Conservation (phyloP, 2,797 vertebrate genomes). For the Pempheris klunzingeri region DNA sequence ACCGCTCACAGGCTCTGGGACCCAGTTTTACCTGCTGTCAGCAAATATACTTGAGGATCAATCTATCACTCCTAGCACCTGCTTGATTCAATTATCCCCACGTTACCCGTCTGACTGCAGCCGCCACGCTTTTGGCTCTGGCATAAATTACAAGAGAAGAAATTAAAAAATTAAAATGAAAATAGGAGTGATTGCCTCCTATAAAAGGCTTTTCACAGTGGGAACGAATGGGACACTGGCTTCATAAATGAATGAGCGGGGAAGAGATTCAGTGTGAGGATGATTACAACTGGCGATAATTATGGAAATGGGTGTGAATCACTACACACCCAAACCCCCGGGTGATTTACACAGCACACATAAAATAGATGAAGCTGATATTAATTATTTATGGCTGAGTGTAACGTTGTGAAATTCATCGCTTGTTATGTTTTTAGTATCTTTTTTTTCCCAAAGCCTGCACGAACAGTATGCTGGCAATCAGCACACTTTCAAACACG, state of each 20-base stretch:
- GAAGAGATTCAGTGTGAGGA: constrained; percentile 31
- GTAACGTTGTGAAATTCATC: constrained; percentile 39
- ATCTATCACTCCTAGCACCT: constrained; percentile 63
- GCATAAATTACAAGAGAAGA: constrained; percentile 32
- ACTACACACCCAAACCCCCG: constrained; percentile 23
- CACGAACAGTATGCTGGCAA: not conserved
- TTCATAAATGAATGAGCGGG: constrained; percentile 41
- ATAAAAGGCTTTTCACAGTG: constrained; percentile 49
- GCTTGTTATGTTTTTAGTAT: constrained; percentile 6
- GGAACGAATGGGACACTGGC: constrained; percentile 18
- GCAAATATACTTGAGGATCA: constrained; percentile 46
- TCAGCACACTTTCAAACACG: not conserved
- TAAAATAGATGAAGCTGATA: constrained; percentile 47
- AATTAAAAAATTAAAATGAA: constrained; percentile 61
- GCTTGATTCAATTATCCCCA: constrained; percentile 58
- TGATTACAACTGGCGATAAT: constrained; percentile 54
- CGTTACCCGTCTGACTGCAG: constrained; percentile 6
- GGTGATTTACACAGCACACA: constrained; percentile 43
- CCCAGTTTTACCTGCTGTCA: constrained; percentile 48
- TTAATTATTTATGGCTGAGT: constrained; percentile 59
- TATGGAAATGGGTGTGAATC: constrained; percentile 64
- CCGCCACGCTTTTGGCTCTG: constrained; percentile 5
- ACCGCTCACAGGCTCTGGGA: constrained; percentile 1
- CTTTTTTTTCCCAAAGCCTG: not conserved
- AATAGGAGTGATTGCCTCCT: constrained; percentile 43